A percentile compares a stretch with the other conserved stretches of the same genome.
Conservation (phyloP, 2,888 invertebrate genomes). For the Piscicola geometra region DNA sequence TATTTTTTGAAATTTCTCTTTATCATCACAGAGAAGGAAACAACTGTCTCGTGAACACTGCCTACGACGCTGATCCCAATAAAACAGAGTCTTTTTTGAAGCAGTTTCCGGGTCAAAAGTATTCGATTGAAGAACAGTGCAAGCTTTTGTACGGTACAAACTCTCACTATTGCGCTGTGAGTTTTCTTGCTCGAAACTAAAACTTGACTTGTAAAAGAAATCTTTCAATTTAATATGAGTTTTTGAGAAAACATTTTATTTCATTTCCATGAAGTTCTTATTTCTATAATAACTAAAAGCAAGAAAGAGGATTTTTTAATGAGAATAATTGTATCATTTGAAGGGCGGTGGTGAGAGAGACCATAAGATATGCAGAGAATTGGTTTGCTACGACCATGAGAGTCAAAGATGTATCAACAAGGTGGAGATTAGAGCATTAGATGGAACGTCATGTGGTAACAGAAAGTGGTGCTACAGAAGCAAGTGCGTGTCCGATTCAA, state of each 20-base stretch:
- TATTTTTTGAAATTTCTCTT: too few species aligned
- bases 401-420: slow-evolving; percentile 40
- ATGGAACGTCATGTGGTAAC: slow-evolving; percentile 47
- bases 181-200: slow-evolving; percentile 35
- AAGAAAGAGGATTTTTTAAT: too few species aligned
- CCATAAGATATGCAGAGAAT: slow-evolving; percentile 23
- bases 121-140: slow-evolving; percentile 49
- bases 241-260: not conserved
- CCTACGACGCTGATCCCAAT: not conserved
- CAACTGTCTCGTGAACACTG: slow-evolving; percentile 35
- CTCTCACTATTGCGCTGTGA: slow-evolving; percentile 49
- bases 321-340: too few species aligned
- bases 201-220: not conserved
- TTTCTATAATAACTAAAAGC: not conserved
- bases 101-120: slow-evolving; percentile 47
- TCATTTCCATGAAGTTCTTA: too few species aligned
- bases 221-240: not conserved
- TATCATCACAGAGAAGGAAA: slow-evolving; percentile 19
- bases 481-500: slow-evolving; percentile 14
- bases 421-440: slow-evolving; percentile 46
- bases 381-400: slow-evolving; percentile 12
- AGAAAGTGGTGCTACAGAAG: slow-evolving; percentile 42
- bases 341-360: slow-evolving; percentile 36
- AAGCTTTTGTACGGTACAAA: slow-evolving; percentile 46
- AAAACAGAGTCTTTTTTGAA: not conserved